Evolutionary conservation across 2,797 vertebrate species (phyloP).

Genomic region (Gambusia yucatana): DNA sequence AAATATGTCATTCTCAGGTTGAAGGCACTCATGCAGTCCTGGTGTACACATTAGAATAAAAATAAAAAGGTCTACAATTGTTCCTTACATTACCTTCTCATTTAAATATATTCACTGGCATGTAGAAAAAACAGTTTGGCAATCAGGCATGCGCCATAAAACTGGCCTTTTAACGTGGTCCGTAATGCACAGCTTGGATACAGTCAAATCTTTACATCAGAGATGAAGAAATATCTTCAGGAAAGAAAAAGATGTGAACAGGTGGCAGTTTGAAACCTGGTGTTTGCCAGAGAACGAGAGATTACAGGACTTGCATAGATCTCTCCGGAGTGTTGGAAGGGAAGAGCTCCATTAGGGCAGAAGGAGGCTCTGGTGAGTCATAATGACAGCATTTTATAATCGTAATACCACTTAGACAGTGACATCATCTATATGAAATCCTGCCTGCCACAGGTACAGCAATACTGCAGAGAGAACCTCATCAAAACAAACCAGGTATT

Average conservation of each 20-base stretch:
- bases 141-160: slow-evolving; percentile 56
- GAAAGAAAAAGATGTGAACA: slow-evolving; percentile 15
- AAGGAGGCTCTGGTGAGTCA: slow-evolving; percentile 6
- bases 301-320: slow-evolving; percentile 77
- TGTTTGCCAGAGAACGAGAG: slow-evolving; percentile 45
- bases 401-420: slow-evolving; percentile 27
- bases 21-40: slow-evolving; percentile 72
- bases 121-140: slow-evolving; percentile 65
- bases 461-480: slow-evolving; percentile 47
- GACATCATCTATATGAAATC: slow-evolving; percentile 27
- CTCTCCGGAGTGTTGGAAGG: slow-evolving; percentile 28
- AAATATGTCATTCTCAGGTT: slow-evolving; percentile 54
- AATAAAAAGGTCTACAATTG: slow-evolving; percentile 22
- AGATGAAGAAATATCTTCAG: slow-evolving; percentile 1
- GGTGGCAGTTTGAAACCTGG: slow-evolving; percentile 48
- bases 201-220: slow-evolving; percentile 24
- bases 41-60: slow-evolving; percentile 35
- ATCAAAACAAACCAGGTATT: slow-evolving; percentile 16
- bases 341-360: slow-evolving; percentile 8
- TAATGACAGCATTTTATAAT: slow-evolving; percentile 11
- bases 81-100: slow-evolving; percentile 10
- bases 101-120: slow-evolving; percentile 57
- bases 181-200: slow-evolving; percentile 56
- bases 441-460: slow-evolving; percentile 23
- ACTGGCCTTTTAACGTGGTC: slow-evolving; percentile 60